Conservation (phyloP, 2,888 invertebrate species). For the Fragum fragum region DNA sequence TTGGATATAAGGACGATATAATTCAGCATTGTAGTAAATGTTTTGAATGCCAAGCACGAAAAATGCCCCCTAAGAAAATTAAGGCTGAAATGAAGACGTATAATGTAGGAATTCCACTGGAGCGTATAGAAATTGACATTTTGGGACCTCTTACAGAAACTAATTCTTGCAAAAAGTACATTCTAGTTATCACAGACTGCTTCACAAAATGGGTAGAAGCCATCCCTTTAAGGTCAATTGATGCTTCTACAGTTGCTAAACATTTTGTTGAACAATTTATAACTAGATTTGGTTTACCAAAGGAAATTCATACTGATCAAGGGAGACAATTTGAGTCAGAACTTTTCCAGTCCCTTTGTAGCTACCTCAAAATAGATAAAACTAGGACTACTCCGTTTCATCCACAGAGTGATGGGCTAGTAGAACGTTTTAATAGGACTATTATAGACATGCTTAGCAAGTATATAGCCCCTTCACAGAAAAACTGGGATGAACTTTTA, state of each 20-base stretch:
- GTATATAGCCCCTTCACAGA: slow-evolving; percentile 21
- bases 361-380: slow-evolving; percentile 10
- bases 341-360: background rate
- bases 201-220: slow-evolving; percentile 21
- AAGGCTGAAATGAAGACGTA: too few relatives aligned
- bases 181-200: background rate
- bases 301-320: slow-evolving; percentile 22
- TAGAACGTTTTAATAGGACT: slow-evolving; percentile 28
- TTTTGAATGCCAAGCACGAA: too few relatives aligned
- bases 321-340: slow-evolving; percentile 18
- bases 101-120: too few relatives aligned
- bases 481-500: slow-evolving; percentile 31
- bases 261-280: slow-evolving; percentile 4
- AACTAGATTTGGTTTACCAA: slow-evolving; percentile 7
- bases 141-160: background rate
- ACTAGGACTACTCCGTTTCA: slow-evolving; percentile 3
- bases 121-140: slow-evolving; percentile 7
- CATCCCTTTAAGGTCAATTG: background rate
- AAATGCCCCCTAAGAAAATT: slow-evolving; percentile 35
- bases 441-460: slow-evolving; percentile 23
- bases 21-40: slow-evolving; percentile 18
- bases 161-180: background rate
- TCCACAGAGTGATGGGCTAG: slow-evolving; percentile 8
- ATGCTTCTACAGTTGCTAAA: background rate
- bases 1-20: slow-evolving; percentile 30